Evolutionary conservation across 2,113 vertebrate genomes (phyloP).

Genomic region (Mormoops blainvillei): DNA sequence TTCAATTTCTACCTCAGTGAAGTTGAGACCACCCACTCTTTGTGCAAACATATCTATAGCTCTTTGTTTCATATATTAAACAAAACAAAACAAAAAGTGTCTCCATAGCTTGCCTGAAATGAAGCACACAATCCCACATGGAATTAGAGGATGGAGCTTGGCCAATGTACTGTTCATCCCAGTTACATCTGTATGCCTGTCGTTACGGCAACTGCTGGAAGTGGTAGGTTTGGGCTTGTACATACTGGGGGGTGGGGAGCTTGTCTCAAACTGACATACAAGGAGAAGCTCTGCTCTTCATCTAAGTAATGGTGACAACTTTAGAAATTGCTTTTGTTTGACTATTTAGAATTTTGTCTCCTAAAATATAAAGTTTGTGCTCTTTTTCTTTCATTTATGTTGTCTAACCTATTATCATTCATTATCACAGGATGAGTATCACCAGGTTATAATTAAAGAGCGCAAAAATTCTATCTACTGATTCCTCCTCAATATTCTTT

Average conservation of each 20-base stretch:
- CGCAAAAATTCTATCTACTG: not conserved
- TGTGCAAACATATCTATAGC: not conserved
- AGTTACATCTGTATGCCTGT: not conserved
- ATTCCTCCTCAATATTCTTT: not conserved
- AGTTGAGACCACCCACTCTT: not conserved
- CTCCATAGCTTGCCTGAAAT: not conserved
- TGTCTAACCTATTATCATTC: rapidly evolving
- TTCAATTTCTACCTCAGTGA: not conserved
- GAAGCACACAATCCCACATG: not conserved
- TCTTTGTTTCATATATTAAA: not conserved
- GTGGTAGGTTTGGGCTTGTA: not conserved
- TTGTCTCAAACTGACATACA: rapidly evolving
- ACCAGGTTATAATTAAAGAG: not conserved
- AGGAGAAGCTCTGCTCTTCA: not conserved
- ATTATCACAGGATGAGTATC: too few species aligned
- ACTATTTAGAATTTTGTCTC: not conserved
- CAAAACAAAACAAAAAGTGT: not conserved
- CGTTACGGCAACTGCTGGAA: not conserved
- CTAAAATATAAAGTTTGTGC: not conserved
- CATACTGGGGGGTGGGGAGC: not conserved
- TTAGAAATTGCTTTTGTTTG: not conserved
- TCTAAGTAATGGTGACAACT: rapidly evolving
- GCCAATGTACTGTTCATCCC: not conserved
- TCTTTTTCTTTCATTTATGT: too few species aligned
- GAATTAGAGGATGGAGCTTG: not conserved